Evolutionary conservation across 1,140 invertebrate genomes (phyloP).

Genomic region (Bathynomus jamesi): DNA sequence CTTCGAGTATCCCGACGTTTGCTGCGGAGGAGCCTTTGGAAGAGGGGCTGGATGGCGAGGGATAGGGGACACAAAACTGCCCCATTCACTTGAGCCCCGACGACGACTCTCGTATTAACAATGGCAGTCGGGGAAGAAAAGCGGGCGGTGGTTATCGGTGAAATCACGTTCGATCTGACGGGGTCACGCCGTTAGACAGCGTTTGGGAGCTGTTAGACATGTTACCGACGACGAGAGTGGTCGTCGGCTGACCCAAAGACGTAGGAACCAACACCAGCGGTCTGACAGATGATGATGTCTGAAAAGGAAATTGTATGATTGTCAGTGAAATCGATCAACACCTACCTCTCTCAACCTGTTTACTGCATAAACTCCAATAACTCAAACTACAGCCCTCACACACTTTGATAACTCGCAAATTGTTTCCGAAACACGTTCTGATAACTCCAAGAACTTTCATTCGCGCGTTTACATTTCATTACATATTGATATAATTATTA

Average conservation of each 20-base stretch:
- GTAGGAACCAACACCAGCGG: not conserved
- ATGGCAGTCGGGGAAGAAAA: not conserved
- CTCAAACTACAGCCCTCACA: too few species aligned
- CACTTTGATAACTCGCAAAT: too few species aligned
- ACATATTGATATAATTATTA: too few species aligned
- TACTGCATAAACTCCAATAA: too few species aligned
- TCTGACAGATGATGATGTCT: not conserved
- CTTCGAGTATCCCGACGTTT: conserved; percentile 53
- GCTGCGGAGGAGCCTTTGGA: conserved; percentile 51
- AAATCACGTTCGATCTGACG: too few species aligned
- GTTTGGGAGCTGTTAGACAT: not conserved
- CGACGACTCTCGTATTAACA: not conserved
- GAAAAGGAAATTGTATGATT: too few species aligned
- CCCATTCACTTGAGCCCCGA: not conserved
- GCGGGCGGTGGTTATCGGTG: not conserved
- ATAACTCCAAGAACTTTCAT: too few species aligned
- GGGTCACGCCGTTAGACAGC: not conserved
- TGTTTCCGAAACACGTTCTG: too few species aligned
- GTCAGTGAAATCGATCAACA: too few species aligned
- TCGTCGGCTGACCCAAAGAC: not conserved
- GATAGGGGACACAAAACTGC: conserved; percentile 1
- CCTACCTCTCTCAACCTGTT: too few species aligned
- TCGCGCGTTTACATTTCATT: too few species aligned
- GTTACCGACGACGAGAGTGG: not conserved
- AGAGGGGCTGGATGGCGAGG: conserved; percentile 66